Base-by-base conservation (phyloP, 1,140 invertebrate species). In the Lucilia cuprina region DNA sequence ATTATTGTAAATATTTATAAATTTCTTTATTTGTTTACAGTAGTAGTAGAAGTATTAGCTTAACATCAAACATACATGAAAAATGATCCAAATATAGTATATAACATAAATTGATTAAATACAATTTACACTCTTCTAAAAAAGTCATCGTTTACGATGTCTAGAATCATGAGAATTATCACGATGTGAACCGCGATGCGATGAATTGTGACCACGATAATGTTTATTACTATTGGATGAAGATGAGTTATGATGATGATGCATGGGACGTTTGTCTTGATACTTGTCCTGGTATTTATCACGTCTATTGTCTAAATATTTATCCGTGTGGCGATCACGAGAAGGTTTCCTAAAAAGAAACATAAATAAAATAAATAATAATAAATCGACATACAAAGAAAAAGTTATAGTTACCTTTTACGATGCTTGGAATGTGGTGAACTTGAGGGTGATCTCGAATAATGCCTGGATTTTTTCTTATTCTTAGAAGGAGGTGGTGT, bases 391-490 rank as follows among this genome's bases (percentile, higher is more conserved):
- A 75, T 14, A 65, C 35, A 84, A 60, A 13, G 9, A 10, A 49
- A 17, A 21, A 30, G 25, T 30, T 9, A 55, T 82, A 12, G 9
- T 41, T 85, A 91, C 90, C 89, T 87, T 75, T 91, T 91, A 8
- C 88, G 87, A 83, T 91, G 89, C 80, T 91, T 91, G 84, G 86
- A 35, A 86, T 91, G 89, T 70, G 90, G 90, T 60, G 90, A 91
- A 47, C 85, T 88, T 34, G 90, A 87, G n/a, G 86, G 86, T 0
- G 90, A 90, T 0, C 88, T 84, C 47, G 90, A 91, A 82, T 91
- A 91, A 74, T 91, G 88, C 5, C 89, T 86, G 8, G 89, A 89
- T 83, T 91, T 91, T 82, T 91, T 91, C 82, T 90, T 91, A 84
- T 87, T 88, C 74, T 90, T 91, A 9, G 86, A 85, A 85, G 85